Base-by-base conservation (phyloP, 2,113 vertebrate genomes). In the Lates calcarifer region DNA sequence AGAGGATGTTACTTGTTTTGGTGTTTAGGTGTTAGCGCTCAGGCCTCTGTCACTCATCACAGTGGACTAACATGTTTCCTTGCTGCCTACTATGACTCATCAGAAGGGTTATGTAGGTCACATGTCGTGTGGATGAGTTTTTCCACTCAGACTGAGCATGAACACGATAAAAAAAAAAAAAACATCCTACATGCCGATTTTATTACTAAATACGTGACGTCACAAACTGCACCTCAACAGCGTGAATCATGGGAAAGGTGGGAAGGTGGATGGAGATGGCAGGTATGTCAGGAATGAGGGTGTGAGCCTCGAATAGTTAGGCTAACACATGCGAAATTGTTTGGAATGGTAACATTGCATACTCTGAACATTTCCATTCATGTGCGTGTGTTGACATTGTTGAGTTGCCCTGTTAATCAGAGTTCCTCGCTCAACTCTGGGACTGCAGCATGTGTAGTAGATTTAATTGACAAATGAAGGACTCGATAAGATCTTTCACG, bases 211-310 rank as follows among this genome's bases (percentile, higher is more conserved):
- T 33, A 22, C 22, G 18, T 29, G 2, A 35, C 51, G 55, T 73
- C 35, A 15, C 47, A 62, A 29, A 64, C 22, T 60, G 66, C 28
- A 39, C 47, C 20, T 67, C 22, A n/a, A 6, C 43, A 24, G 39
- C n/a, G n/a, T 74, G 76, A 79, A 18, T 86, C 65, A 81, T 81
- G 39, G 74, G 51, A 79, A 86, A 72, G 57, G 57, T 51, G 41
- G 6, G 61, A 64, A 67, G 43, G 55, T 28, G 63, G 35, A 64
- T 28, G 35, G 39, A 73, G 41, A 61, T 37, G 58, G 6, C n/a
- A 20, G 63, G 58, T 15, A 86, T 78, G 73, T 74, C 3, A 79
- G 73, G 80, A 91, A 90, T 90, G 80, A 89, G 81, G 91, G 86
- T 31, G 87, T 88, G 86, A 67, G 43, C 13, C n/a, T 41, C 7